Percentiles rank a stretch among this genome's conserved stretches.
Evolutionary conservation across 2,113 vertebrate species (phyloP).

Genomic region (Labrus mixtus): DNA sequence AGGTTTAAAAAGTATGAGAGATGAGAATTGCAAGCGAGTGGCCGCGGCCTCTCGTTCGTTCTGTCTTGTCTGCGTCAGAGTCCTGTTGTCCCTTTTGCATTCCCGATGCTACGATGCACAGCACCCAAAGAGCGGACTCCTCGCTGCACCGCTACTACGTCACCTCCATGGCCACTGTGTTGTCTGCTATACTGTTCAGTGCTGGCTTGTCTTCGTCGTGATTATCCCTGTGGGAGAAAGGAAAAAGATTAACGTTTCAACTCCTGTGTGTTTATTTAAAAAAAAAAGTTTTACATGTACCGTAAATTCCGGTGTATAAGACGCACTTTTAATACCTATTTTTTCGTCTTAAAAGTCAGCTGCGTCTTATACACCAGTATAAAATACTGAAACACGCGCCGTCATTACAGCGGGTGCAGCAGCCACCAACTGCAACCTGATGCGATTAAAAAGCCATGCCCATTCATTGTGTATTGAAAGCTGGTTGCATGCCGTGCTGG

Average conservation of each 20-base stretch:
- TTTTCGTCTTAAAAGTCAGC: no score
- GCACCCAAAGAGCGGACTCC: slow-evolving; percentile 87
- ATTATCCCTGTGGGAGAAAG: slow-evolving; percentile 89
- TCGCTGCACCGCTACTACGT: slow-evolving; percentile 88
- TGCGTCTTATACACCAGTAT: no score
- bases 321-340: no score
- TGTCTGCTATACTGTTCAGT: slow-evolving; percentile 98
- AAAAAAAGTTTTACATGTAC: no score
- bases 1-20: slow-evolving; percentile 91
- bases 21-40: slow-evolving; percentile 93
- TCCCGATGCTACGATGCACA: slow-evolving; percentile 96
- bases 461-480: no score
- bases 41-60: slow-evolving; percentile 86
- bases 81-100: slow-evolving; percentile 87
- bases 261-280: no score
- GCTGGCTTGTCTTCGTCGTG: slow-evolving; percentile 97
- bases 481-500: no score
- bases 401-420: no score
- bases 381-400: no score
- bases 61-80: slow-evolving; percentile 52
- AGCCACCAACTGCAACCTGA: no score
- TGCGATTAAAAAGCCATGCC: no score
- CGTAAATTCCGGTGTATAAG: no score
- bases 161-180: slow-evolving; percentile 99
- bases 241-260: neutral